Percentiles rank a stretch among this genome's conserved stretches.
These are phyloP conservation scores for Rousettus leschenaultii DNA, from an alignment of 2,113 vertebrate species.

Conservation along the genomic window DNA sequence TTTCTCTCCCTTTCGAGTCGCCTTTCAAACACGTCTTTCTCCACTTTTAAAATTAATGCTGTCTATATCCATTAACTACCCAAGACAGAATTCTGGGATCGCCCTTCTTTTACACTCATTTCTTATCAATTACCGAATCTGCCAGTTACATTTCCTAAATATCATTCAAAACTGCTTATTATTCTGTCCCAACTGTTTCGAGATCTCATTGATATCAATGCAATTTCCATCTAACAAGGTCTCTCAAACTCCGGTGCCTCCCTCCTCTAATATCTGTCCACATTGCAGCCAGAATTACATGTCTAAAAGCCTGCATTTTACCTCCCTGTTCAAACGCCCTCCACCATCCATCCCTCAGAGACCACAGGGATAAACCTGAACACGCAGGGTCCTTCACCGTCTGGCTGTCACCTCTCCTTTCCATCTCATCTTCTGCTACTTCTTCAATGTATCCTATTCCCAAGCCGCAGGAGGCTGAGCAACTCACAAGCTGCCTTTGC, in stretches of 20 bases:
- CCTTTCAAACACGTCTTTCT: background rate
- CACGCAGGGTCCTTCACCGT: no score
- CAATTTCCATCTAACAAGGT: background rate
- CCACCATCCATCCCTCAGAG: fast-evolving
- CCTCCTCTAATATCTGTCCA: background rate
- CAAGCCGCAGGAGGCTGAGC: no score
- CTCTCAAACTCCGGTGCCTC: background rate
- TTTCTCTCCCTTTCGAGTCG: background rate
- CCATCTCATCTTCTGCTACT: no score
- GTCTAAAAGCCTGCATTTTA: background rate
- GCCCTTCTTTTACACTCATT: background rate
- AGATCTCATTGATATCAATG: background rate
- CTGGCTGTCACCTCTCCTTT: no score
- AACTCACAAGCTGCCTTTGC: no score
- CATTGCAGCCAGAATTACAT: background rate
- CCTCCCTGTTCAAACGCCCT: background rate
- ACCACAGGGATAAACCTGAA: no score
- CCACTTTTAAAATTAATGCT: background rate
- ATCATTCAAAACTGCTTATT: background rate
- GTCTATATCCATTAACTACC: background rate
- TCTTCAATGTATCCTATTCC: no score
- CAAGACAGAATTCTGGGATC: background rate
- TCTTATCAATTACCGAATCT: background rate
- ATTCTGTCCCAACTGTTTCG: background rate
- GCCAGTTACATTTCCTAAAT: background rate